Percentiles rank a stretch among this genome's conserved stretches.
Evolutionary conservation across 2,888 invertebrate genomes (phyloP).

Genomic region (Nomada fabriciana): DNA sequence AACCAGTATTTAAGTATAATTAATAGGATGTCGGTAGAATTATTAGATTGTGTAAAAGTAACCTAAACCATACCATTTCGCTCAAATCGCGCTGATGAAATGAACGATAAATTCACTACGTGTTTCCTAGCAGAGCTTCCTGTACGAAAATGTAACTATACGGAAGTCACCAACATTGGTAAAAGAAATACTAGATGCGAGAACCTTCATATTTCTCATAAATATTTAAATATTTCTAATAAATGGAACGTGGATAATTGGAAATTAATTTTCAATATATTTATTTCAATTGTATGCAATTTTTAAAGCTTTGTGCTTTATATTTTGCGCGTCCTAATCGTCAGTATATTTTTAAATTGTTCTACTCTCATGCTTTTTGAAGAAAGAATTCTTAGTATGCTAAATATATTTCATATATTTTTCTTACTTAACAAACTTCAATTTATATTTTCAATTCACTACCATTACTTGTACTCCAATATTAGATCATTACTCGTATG

Average conservation of each 20-base stretch:
- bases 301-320: too few species aligned
- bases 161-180: conserved; percentile 8
- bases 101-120: conserved; percentile 27
- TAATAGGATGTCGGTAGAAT: conserved; percentile 42
- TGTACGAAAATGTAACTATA: conserved; percentile 27
- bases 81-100: conserved; percentile 23
- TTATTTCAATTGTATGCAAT: not conserved
- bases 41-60: conserved; percentile 46
- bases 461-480: too few species aligned
- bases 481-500: not conserved
- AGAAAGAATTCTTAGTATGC: too few species aligned
- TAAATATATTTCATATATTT: too few species aligned
- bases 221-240: not conserved
- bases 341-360: not conserved
- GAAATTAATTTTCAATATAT: not conserved
- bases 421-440: too few species aligned
- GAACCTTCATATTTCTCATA: not conserved
- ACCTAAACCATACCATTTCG: conserved; percentile 61
- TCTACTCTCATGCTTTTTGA: not conserved
- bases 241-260: not conserved
- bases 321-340: too few species aligned
- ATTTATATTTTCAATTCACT: too few species aligned
- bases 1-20: not conserved
- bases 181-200: conserved; percentile 20
- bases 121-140: not conserved